These are phyloP conservation scores for Reticulitermes speratus DNA, from an alignment of 1,140 invertebrate genomes.

Conservation along the genomic window DNA sequence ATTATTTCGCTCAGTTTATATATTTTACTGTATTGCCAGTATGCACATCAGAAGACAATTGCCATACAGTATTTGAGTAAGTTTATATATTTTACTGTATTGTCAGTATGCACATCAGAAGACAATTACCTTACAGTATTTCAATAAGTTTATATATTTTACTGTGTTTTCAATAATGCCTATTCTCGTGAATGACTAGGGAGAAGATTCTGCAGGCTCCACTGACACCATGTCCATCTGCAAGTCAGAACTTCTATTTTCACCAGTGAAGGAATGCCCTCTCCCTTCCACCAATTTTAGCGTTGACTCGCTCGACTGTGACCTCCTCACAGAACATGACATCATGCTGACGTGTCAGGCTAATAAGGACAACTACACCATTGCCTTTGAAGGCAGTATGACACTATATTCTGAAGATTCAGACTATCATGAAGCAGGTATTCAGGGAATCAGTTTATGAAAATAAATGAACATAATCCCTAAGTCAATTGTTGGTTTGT, in stretches of 20 bases:
- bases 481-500: too few relatives aligned
- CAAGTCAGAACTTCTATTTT: slow-evolving; percentile 86
- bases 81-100: too few relatives aligned
- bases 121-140: too few relatives aligned
- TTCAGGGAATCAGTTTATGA: slow-evolving; percentile 35
- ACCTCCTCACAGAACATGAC: slow-evolving; percentile 69
- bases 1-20: too few relatives aligned
- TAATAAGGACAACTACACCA: slow-evolving; percentile 93
- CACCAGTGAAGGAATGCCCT: slow-evolving; percentile 80
- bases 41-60: too few relatives aligned
- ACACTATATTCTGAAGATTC: slow-evolving; percentile 84
- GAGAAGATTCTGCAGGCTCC: slow-evolving; percentile 58
- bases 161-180: too few relatives aligned
- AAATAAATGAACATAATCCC: too few relatives aligned
- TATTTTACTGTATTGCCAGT: too few relatives aligned
- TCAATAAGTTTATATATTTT: too few relatives aligned
- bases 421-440: slow-evolving; percentile 67
- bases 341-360: slow-evolving; percentile 81
- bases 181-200: neutral
- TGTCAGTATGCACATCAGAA: too few relatives aligned
- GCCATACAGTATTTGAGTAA: too few relatives aligned
- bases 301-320: slow-evolving; percentile 87
- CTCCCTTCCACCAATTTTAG: slow-evolving; percentile 73
- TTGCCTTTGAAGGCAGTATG: slow-evolving; percentile 77
- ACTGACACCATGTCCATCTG: slow-evolving; percentile 82